Conservation (phyloP, 2,113 vertebrate species). For the Pan paniscus region DNA sequence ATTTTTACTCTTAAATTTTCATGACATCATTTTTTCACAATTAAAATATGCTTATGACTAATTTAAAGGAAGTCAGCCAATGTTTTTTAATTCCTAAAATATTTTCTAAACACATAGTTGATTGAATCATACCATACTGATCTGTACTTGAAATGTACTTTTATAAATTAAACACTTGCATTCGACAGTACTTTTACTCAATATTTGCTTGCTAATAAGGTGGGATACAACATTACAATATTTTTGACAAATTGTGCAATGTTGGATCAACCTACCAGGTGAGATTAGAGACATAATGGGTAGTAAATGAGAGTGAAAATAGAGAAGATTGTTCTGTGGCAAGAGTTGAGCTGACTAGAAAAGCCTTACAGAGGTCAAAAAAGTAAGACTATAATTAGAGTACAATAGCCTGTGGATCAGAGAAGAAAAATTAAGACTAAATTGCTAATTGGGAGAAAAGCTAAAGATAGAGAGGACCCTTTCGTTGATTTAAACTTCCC, state of each 20-base stretch:
- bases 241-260: neutral
- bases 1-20: neutral
- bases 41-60: neutral
- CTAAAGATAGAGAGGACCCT: neutral
- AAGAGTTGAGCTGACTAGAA: neutral
- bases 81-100: constrained; percentile 1
- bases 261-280: neutral
- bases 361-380: neutral
- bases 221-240: neutral
- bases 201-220: neutral
- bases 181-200: neutral
- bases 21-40: neutral
- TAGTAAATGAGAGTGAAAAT: neutral
- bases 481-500: neutral
- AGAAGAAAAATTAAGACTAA: neutral
- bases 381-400: neutral
- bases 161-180: neutral
- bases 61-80: neutral
- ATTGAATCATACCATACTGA: neutral
- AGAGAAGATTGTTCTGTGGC: neutral
- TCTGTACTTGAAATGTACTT: neutral
- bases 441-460: neutral
- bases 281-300: neutral
- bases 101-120: neutral
- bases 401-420: neutral